A percentile compares a stretch with the other conserved stretches of the same genome.
Evolutionary conservation across 2,113 vertebrate genomes (phyloP).

Genomic region (Okapia johnstoni): DNA sequence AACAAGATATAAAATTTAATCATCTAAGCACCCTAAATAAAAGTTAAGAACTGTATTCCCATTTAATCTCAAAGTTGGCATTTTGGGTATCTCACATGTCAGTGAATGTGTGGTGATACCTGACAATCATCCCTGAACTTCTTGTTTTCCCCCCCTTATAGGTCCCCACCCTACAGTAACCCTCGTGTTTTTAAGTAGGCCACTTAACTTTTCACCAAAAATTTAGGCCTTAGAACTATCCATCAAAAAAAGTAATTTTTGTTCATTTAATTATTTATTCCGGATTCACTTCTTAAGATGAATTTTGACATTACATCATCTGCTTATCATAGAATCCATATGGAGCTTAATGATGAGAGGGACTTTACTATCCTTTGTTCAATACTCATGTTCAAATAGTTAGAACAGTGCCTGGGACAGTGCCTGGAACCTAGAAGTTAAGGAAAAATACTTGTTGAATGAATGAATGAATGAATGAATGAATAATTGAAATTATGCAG

Average conservation of each 20-base stretch:
- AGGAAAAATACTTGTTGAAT: background rate
- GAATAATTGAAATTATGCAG: background rate
- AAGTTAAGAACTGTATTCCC: background rate
- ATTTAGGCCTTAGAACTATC: background rate
- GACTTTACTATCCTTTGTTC: background rate
- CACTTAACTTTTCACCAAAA: background rate
- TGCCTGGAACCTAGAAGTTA: background rate
- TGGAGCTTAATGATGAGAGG: background rate
- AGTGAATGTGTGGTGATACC: background rate
- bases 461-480: background rate
- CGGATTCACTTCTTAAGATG: background rate
- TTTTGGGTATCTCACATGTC: background rate
- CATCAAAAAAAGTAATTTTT: background rate
- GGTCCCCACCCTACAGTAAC: rapidly evolving
- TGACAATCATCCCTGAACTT: too few species aligned
- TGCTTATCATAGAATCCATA: background rate
- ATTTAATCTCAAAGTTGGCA: background rate
- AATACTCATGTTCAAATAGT: background rate
- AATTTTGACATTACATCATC: background rate
- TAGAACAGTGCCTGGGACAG: background rate
- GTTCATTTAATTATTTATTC: background rate
- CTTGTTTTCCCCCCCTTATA: background rate
- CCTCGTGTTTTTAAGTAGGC: background rate
- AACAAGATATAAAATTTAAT: background rate
- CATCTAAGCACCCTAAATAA: background rate